Percentiles rank a stretch among this genome's conserved stretches.
Evolutionary conservation across 2,888 invertebrate species (phyloP).

Genomic region (Mesochorus sp.): DNA sequence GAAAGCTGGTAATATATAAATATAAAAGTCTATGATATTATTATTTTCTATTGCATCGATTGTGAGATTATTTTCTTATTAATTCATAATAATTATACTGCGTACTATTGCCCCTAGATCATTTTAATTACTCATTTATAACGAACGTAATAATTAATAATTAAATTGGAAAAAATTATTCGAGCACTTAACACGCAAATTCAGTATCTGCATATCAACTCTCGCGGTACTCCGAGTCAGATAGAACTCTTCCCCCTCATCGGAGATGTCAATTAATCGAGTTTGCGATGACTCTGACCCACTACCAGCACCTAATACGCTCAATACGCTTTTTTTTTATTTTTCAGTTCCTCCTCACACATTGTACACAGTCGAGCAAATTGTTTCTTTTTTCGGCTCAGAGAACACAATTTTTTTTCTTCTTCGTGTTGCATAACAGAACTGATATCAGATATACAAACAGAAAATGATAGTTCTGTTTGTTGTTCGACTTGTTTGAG

Average conservation of each 20-base stretch:
- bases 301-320: slow-evolving; percentile 25
- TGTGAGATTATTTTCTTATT: too few relatives aligned
- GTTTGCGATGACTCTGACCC: slow-evolving; percentile 52
- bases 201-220: slow-evolving; percentile 44
- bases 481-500: slow-evolving; percentile 33
- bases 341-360: background rate
- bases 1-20: too few relatives aligned
- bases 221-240: background rate
- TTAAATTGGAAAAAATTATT: background rate
- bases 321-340: slow-evolving; percentile 20
- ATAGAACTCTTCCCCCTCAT: slow-evolving; percentile 30
- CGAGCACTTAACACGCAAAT: too few relatives aligned
- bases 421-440: slow-evolving; percentile 9
- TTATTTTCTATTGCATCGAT: too few relatives aligned
- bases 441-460: slow-evolving; percentile 49
- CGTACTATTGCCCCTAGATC: too few relatives aligned
- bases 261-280: slow-evolving; percentile 54
- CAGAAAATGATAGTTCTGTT: slow-evolving; percentile 32
- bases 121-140: too few relatives aligned
- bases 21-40: too few relatives aligned
- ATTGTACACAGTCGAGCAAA: background rate
- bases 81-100: too few relatives aligned
- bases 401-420: background rate
- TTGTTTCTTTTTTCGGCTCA: background rate
- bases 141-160: too few relatives aligned